phyloP scores from a whole-genome alignment of 2,888 invertebrate genomes.

The Hymenopus coronatus region DNA sequence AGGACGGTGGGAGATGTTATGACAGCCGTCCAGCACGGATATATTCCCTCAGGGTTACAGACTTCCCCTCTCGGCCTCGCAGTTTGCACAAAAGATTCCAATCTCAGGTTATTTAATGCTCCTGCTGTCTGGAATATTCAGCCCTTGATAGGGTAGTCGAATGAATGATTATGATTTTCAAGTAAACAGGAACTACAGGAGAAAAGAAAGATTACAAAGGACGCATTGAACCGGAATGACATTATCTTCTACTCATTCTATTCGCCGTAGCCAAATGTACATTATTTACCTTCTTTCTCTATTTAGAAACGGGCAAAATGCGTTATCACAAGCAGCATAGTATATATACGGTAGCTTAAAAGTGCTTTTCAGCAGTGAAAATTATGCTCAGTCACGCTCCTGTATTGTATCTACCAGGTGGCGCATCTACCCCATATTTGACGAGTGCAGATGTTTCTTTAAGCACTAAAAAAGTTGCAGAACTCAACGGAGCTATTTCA shows the following conservation, averaged over 20 bases:
- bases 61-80: background rate
- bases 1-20: background rate
- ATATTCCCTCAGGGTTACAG: background rate
- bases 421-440: too few species aligned
- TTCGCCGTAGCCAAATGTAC: background rate
- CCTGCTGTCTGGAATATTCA: background rate
- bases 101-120: background rate
- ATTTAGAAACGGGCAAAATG: background rate
- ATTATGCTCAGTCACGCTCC: background rate
- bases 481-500: too few species aligned
- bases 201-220: background rate
- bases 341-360: background rate
- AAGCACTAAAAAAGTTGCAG: too few species aligned
- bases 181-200: background rate
- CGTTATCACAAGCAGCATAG: background rate
- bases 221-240: background rate
- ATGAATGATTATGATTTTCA: background rate
- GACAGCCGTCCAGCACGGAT: background rate
- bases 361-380: background rate
- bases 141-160: background rate
- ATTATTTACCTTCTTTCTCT: background rate
- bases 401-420: background rate
- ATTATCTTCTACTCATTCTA: background rate
- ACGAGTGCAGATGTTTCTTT: too few species aligned
- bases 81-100: background rate